Base-by-base conservation (phyloP, 2,113 vertebrate species). In the Oncorhynchus keta region DNA sequence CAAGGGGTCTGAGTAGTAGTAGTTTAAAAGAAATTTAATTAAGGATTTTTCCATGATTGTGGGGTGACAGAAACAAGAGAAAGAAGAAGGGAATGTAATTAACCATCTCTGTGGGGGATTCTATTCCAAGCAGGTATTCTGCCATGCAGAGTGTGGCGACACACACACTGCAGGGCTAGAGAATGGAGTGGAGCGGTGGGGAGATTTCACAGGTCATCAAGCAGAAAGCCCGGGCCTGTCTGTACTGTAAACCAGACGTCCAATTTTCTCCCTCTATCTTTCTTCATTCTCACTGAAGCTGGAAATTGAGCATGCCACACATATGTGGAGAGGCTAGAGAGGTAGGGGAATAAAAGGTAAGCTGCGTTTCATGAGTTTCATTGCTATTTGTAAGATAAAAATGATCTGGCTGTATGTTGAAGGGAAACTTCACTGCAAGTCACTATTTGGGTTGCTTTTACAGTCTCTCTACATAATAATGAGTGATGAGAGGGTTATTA, bases 61-160 rank as follows among this genome's bases (percentile, higher is more conserved):
- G 18, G 73, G 16, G 20, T 8, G 80, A 14, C 67, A 61, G 71
- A 49, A 1, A 30, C 45, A 45, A 73, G 73, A 68, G 65, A 72
- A n/a, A 73, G n/a, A 45, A 70, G 73, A 77, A 82, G 76, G 77
- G 93, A 94, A 95, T 94, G 94, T 97, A 97, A 99, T 99, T 98
- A 99, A 98, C 97, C 95, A 97, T 94, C 91, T 93, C 91, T 89
- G 92, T 93, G 92, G 93, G 94, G 93, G 97, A 97, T 97, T 97
- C 95, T 96, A 97, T 98, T 98, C 96, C 94, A 92, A 95, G 94
- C 85, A 95, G 88, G 93, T 96, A 93, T 92, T 95, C 94, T 96
- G 93, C 95, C 95, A 96, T 96, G 95, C 95, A 96, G 96, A 97
- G 94, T 95, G 94, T 91, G 94, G 92, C 92, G 94, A 55, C 49